Evolutionary conservation across 2,888 invertebrate genomes (phyloP).

Genomic region (Andrena bicolor): DNA sequence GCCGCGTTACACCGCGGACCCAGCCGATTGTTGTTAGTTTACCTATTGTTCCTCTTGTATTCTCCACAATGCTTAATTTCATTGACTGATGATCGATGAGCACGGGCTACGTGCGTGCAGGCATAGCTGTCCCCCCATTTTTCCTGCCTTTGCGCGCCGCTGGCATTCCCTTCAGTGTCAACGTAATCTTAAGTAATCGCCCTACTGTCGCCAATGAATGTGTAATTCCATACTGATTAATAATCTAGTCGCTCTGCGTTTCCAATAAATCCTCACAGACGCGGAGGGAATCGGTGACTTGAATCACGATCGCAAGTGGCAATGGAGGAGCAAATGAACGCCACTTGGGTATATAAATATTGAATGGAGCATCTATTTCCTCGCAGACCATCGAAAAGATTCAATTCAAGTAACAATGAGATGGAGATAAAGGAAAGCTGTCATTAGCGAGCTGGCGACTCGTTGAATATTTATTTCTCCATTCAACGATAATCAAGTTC

Average conservation of each 20-base stretch:
- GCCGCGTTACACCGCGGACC: slow-evolving; percentile 34
- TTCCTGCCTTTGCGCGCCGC: background rate
- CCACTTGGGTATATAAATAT: too few relatives aligned
- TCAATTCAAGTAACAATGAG: too few relatives aligned
- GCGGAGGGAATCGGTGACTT: too few relatives aligned
- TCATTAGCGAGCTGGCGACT: background rate
- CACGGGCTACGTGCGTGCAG: background rate
- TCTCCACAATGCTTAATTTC: slow-evolving; percentile 33
- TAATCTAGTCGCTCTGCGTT: too few relatives aligned
- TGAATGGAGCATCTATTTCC: too few relatives aligned
- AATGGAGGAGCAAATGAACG: too few relatives aligned
- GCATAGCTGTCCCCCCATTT: background rate
- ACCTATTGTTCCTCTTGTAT: slow-evolving; percentile 14
- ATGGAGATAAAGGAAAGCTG: background rate
- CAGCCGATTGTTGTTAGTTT: slow-evolving; percentile 21
- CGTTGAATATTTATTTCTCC: background rate
- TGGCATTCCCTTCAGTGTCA: background rate
- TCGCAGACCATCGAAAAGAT: too few relatives aligned
- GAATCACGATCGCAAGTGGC: too few relatives aligned
- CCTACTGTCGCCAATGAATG: too few relatives aligned
- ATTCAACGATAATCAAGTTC: background rate
- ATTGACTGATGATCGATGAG: slow-evolving; percentile 28
- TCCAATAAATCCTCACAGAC: too few relatives aligned
- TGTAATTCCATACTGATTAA: too few relatives aligned
- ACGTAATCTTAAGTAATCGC: background rate